phyloP scores from a whole-genome alignment of 2,888 invertebrate genomes.

The Lottia scabra region DNA sequence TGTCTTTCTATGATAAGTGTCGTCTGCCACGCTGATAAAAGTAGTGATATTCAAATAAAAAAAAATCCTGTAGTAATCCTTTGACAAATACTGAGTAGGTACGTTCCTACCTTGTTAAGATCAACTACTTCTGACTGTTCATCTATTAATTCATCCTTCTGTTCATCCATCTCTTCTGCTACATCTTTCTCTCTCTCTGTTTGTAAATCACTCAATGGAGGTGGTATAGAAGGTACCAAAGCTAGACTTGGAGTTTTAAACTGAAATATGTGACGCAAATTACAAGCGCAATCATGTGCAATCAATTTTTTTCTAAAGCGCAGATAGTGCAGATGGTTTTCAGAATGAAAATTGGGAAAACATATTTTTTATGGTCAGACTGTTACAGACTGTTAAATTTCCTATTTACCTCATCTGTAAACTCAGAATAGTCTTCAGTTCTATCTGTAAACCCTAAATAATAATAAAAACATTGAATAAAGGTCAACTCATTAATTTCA shows the following conservation, averaged over 20 bases:
- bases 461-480: not conserved
- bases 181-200: not conserved
- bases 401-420: not conserved
- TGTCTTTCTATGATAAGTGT: too few species aligned
- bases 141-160: not conserved
- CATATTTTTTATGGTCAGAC: too few species aligned
- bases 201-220: not conserved
- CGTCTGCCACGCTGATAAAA: too few species aligned
- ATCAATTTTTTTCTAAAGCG: too few species aligned
- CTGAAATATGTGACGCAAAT: not conserved
- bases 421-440: not conserved
- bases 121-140: not conserved
- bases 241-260: not conserved
- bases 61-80: too few species aligned
- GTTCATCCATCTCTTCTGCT: not conserved
- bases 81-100: too few species aligned
- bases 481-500: too few species aligned
- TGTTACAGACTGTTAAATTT: too few species aligned
- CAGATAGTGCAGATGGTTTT: too few species aligned
- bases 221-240: not conserved
- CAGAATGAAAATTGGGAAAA: too few species aligned
- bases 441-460: not conserved
- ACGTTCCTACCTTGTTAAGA: not conserved
- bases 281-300: too few species aligned
- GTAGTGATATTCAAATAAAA: too few species aligned